phyloP scores from a whole-genome alignment of 92 coral and sea anemone species.

The Heliopora coerulea region DNA sequence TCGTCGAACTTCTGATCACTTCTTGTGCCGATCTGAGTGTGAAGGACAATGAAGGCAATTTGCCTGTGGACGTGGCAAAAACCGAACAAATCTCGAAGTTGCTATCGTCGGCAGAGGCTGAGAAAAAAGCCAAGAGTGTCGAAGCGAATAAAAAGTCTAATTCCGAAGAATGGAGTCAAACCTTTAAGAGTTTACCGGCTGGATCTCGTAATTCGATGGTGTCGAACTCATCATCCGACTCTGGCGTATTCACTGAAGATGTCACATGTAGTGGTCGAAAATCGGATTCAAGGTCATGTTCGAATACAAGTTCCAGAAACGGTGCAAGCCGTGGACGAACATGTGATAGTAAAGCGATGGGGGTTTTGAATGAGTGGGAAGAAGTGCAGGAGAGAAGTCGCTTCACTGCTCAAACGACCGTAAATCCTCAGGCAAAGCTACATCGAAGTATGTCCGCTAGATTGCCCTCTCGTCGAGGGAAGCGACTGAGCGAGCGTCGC shows the following conservation, averaged over 20 bases:
- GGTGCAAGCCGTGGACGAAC: neutral
- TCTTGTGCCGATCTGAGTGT: constrained; percentile 94
- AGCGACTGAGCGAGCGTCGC: neutral
- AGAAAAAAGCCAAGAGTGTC: constrained; percentile 74
- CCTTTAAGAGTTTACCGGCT: constrained; percentile 49
- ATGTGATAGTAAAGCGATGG: constrained; percentile 16
- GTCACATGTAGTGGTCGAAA: constrained; percentile 49
- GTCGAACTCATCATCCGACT: constrained; percentile 91
- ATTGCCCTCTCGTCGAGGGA: constrained; percentile 21
- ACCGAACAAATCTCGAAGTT: constrained; percentile 69
- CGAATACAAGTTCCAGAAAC: constrained; percentile 4
- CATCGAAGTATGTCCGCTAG: constrained; percentile 42
- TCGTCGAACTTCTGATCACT: constrained; percentile 78
- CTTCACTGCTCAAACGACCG: constrained; percentile 14
- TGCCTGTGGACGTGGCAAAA: constrained; percentile 79
- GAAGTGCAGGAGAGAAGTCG: constrained; percentile 15
- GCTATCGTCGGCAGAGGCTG: constrained; percentile 75
- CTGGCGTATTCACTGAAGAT: constrained; percentile 83
- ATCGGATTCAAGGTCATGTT: constrained; percentile 34
- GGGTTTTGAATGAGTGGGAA: constrained; percentile 22
- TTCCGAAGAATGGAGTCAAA: constrained; percentile 62
- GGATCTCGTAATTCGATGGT: constrained; percentile 87
- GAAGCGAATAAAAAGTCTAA: constrained; percentile 24
- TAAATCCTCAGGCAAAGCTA: constrained; percentile 31
- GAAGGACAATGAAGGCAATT: constrained; percentile 66